Conservation (phyloP, 2,113 vertebrate species). For the Prionailurus bengalensis region DNA sequence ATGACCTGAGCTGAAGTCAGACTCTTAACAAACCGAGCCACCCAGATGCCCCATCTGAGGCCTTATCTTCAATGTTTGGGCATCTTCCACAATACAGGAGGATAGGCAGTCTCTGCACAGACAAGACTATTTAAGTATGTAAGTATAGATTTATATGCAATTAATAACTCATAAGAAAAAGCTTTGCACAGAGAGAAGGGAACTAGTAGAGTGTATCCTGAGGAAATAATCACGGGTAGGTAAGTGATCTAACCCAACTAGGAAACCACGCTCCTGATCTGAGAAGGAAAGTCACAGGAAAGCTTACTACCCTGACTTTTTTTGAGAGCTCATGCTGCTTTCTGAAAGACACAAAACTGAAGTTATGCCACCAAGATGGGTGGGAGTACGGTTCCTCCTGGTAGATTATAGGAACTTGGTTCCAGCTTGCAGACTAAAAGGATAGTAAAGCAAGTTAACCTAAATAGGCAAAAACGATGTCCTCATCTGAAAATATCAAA, state of each 20-base stretch:
- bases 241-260: neutral
- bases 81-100: neutral
- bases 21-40: too few species aligned
- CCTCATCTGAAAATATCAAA: slow-evolving; percentile 30
- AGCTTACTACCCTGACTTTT: neutral
- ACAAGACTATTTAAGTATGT: neutral
- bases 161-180: neutral
- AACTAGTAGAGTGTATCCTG: neutral
- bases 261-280: neutral
- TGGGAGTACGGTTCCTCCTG: neutral
- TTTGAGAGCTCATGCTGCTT: neutral
- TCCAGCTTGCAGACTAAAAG: neutral
- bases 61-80: neutral
- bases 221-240: neutral
- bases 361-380: neutral
- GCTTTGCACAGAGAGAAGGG: neutral
- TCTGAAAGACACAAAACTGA: neutral
- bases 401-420: neutral
- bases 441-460: neutral
- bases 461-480: neutral
- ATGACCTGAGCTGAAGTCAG: too few species aligned
- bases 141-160: neutral
- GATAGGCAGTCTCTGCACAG: neutral
- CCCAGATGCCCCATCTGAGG: neutral
- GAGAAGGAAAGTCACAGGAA: neutral